Conservation (phyloP, 2,113 vertebrate species). For the Ceratotherium simum region DNA sequence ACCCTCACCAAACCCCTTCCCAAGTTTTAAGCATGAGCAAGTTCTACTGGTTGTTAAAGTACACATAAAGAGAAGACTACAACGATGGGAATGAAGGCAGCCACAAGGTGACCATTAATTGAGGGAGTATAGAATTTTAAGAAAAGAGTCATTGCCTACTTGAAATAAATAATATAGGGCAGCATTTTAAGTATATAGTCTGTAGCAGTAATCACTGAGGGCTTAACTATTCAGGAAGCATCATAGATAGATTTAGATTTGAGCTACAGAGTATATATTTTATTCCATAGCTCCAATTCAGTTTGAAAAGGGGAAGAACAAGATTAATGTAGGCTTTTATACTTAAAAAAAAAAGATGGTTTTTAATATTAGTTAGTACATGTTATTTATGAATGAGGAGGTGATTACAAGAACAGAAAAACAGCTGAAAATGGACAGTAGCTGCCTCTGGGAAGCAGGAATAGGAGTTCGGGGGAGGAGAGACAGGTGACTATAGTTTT, state of each 20-base stretch:
- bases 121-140: slow-evolving; percentile 1
- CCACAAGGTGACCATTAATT: neutral
- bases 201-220: neutral
- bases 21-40: neutral
- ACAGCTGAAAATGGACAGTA: neutral
- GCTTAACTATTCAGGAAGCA: neutral
- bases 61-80: neutral
- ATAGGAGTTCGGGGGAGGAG: neutral
- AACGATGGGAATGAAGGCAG: neutral
- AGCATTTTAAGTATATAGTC: neutral
- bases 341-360: neutral
- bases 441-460: neutral
- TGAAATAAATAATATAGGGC: neutral
- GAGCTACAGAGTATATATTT: neutral
- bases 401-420: neutral
- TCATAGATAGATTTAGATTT: neutral
- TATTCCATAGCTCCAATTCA: neutral
- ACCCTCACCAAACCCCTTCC: neutral
- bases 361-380: neutral
- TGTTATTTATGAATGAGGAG: neutral
- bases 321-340: neutral
- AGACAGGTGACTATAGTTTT: neutral
- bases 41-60: neutral
- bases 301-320: neutral
- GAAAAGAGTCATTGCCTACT: neutral